Conservation (phyloP, 2,113 vertebrate genomes). For the Oriolus oriolus region DNA sequence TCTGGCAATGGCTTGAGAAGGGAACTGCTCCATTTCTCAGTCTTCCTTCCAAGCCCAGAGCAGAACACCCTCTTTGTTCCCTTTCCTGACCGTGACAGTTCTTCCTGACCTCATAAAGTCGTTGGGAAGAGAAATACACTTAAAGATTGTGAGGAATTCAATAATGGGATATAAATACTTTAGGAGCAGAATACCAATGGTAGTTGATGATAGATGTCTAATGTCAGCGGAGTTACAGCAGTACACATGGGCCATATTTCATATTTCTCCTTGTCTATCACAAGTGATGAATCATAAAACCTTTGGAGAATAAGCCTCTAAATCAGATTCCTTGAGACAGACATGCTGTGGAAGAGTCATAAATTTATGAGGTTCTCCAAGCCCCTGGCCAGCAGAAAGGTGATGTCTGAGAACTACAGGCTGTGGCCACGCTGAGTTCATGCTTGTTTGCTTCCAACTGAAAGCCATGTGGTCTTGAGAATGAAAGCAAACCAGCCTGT, state of each 20-base stretch:
- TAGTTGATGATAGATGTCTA: neutral
- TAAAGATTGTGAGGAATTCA: neutral
- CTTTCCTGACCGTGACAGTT: neutral
- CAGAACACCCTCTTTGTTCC: neutral
- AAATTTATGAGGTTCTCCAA: neutral
- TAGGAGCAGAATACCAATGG: neutral
- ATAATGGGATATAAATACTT: neutral
- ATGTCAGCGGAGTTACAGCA: neutral
- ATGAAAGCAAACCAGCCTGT: neutral
- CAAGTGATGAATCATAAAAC: neutral
- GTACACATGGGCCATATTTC: neutral
- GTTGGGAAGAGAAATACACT: neutral
- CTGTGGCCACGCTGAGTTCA: neutral
- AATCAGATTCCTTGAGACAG: slow-evolving; percentile 7
- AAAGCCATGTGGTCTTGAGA: neutral
- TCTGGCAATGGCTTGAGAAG: neutral
- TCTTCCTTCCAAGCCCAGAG: neutral
- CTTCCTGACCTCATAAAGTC: neutral
- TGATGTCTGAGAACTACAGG: neutral
- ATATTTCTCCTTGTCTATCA: neutral
- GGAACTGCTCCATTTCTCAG: neutral
- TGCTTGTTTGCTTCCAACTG: neutral
- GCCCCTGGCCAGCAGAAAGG: neutral
- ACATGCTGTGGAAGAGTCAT: neutral
- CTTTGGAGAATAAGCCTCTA: neutral